Conservation (phyloP, 2,113 vertebrate genomes). For the Actenoides lindsayi region DNA sequence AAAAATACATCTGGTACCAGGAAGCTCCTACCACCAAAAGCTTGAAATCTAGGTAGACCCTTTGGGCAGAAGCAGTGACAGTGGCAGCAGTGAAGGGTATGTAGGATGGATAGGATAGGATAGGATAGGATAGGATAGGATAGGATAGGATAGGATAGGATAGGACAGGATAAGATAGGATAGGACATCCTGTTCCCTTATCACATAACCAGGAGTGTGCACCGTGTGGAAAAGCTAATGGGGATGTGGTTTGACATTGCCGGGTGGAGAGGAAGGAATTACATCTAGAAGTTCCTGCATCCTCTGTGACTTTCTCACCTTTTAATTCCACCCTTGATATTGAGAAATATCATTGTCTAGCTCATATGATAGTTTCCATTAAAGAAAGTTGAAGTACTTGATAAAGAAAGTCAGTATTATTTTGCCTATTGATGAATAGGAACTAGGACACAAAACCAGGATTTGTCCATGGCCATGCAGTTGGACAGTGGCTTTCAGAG, state of each 20-base stretch:
- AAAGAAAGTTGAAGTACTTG: neutral
- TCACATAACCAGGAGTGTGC: neutral
- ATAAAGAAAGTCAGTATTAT: neutral
- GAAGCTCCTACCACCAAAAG: neutral
- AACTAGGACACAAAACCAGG: neutral
- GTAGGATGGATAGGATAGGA: neutral
- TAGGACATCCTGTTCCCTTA: neutral
- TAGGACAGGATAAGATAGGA: accelerated
- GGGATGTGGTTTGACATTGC: neutral
- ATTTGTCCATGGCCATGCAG: neutral
- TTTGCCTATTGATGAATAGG: neutral
- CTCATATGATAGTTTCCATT: neutral
- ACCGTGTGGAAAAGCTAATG: neutral
- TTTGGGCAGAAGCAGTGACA: neutral
- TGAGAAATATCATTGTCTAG: neutral
- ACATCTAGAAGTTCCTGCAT: neutral
- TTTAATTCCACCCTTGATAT: neutral
- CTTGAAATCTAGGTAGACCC: neutral
- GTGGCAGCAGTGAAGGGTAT: neutral
- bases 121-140: neutral
- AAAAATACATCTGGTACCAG: neutral
- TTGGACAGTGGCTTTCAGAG: neutral
- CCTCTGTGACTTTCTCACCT: neutral
- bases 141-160: neutral
- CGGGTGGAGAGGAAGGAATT: neutral